Evolutionary conservation across 2,113 vertebrate species (phyloP), one percentile per base, ranked within the genome.

Genomic region (Leucosticte australis): DNA sequence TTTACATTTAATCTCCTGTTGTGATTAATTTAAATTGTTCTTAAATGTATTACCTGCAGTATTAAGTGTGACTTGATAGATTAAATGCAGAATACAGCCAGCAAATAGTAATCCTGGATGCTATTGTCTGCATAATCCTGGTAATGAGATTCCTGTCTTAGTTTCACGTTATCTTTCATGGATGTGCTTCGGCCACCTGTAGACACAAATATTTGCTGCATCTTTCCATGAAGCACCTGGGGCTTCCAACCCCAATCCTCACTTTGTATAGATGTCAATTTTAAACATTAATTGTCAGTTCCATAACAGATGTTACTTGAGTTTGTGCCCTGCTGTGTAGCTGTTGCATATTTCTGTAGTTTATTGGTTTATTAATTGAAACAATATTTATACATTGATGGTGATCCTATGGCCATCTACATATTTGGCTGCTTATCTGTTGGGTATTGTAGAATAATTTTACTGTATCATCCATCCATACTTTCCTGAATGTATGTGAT

Each of bases 21-120:
- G 50, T 22, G n/a, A 70, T 92, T 92, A 80, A 83, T 79, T 87
- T 46, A 69, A 90, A 92, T 94, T 80, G 50, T 90, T 86, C 28
- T 28, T 86, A 86, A 92, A 55, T 59, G 5, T 78, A 78, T 92
- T 94, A 94, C 95, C 91, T 94, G 53, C 1, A 1, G 31, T 82
- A 62, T 84, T 87, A 89, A 95, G 37, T 41, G 6, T 41, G 73
- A 15, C 56, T 49, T 62, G 52, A 50, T 79, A 75, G 57, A 82
- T 87, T 92, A 82, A 64, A 71, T 53, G 9, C 24, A 73, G 53
- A 84, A 64, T 84, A 55, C 20, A 82, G 39, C 28, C 1, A 9
- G 44, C 62, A 94, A 95, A 68, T 41, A 27, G 28, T 87, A 87
- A 94, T 95, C 57, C 70, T 42, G 37, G 14, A 49, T 73, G 37